Conservation (phyloP, 2,888 invertebrate genomes). For the Euspilapteryx auroguttella region DNA sequence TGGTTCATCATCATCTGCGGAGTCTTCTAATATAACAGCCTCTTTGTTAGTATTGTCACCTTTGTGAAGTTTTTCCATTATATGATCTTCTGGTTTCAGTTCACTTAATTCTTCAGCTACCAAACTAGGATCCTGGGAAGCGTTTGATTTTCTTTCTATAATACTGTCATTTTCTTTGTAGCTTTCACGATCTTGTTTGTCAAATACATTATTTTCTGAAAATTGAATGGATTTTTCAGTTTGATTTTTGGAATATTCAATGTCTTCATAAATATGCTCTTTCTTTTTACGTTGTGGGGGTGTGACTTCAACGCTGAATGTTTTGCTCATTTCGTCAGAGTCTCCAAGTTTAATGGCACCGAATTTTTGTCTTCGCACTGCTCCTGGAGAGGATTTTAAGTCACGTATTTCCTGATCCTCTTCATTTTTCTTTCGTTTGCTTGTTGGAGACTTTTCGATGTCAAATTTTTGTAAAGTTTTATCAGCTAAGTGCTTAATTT, state of each 20-base stretch:
- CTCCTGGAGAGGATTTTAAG: slow-evolving; percentile 64
- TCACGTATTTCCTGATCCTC: slow-evolving; percentile 62
- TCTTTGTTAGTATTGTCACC: slow-evolving; percentile 28
- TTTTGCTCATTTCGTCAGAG: slow-evolving; percentile 55
- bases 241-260: slow-evolving; percentile 40
- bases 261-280: slow-evolving; percentile 67
- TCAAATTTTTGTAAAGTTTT: slow-evolving; percentile 60
- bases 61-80: slow-evolving; percentile 49
- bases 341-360: slow-evolving; percentile 50
- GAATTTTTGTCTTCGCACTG: slow-evolving; percentile 54
- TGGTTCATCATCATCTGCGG: slow-evolving; percentile 40
- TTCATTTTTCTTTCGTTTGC: slow-evolving; percentile 52
- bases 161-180: slow-evolving; percentile 46
- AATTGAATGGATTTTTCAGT: slow-evolving; percentile 51
- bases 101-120: slow-evolving; percentile 30
- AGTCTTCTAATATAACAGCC: slow-evolving; percentile 33
- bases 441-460: slow-evolving; percentile 33
- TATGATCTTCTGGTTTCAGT: slow-evolving; percentile 31
- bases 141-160: slow-evolving; percentile 39
- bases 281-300: slow-evolving; percentile 51
- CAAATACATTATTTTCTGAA: slow-evolving; percentile 37
- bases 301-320: slow-evolving; percentile 32
- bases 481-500: slow-evolving; percentile 66
- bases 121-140: slow-evolving; percentile 51
- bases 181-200: slow-evolving; percentile 26